Evolutionary conservation across 2,888 invertebrate genomes (phyloP).

Genomic region (Hirudinaria manillensis): DNA sequence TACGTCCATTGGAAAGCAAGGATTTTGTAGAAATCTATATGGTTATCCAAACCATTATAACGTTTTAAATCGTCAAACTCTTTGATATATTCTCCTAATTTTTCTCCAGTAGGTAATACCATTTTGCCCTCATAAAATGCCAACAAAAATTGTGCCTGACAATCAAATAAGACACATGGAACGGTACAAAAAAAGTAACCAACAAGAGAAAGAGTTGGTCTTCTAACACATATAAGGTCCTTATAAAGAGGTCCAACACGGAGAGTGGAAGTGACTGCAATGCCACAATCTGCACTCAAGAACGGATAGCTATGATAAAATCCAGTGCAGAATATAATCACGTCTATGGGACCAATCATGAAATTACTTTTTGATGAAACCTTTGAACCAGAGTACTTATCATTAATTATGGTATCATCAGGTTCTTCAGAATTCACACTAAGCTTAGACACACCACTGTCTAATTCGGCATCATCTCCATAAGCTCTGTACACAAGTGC

Average conservation of each 20-base stretch:
- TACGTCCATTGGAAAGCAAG: constrained; percentile 12
- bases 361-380: too few species aligned
- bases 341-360: constrained; percentile 3
- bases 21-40: neutral
- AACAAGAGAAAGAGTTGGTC: neutral
- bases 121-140: neutral
- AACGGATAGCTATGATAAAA: constrained; percentile 22
- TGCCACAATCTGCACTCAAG: constrained; percentile 19
- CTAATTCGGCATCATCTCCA: neutral
- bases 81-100: neutral
- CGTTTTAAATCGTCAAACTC: neutral
- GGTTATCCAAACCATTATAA: neutral
- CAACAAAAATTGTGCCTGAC: constrained; percentile 16
- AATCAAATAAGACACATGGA: neutral
- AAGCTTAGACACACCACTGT: too few species aligned
- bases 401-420: too few species aligned
- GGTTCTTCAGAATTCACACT: too few species aligned
- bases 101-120: neutral
- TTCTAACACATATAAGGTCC: constrained; percentile 18
- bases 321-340: constrained; percentile 22
- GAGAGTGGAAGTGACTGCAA: neutral
- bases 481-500: neutral
- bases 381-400: too few species aligned
- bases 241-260: constrained; percentile 22
- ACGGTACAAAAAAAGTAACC: neutral